Evolutionary conservation across 2,113 vertebrate genomes (phyloP), one percentile per base, ranked within the genome.

Genomic region (Tenebrosternarchus preto): DNA sequence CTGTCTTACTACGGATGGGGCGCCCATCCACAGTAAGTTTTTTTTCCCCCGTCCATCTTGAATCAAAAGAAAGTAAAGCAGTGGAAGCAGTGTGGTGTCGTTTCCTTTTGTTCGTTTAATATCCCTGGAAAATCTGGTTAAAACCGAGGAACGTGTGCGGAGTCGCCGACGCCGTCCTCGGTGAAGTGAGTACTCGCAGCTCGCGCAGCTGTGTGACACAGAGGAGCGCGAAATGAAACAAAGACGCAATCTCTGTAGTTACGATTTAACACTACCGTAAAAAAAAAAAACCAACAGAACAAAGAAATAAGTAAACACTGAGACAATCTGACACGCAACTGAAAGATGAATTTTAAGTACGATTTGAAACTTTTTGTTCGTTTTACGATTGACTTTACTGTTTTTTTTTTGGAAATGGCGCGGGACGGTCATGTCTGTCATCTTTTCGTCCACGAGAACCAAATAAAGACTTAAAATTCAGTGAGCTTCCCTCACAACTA

Each of bases 121-220:
- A 91, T 91, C 91, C 89, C 89, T 89, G 87, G 85, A 91, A 92
- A 92, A 92, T 88, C 90, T 92, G 91, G 85, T 91, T 92, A 90
- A 85, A 89, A 89, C 84, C 70, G 85, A 85, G 73, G 86, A 88
- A 84, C 57, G 73, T 55, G 87, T 82, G 86, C 86, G 88, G 89
- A 70, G 79, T 50, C 12, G 43, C 43, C 43, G 43, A 2, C 43
- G 43, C 11, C 4, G 43, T 46, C 43, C 11, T 15, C 43, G 43
- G 43, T 15, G 43, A 50, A 50, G 11, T 12, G 43, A 9, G 12
- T 50, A 9, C 43, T 50, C 43, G 43, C 43, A 12, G 43, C 43
- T 50, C 43, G 5, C 43, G 43, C 43, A 50, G 43, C 43, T 50
- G 12, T 50, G 8, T 50, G 43, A 50, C 43, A 15, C 43, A 15